Percentiles rank a stretch among this genome's conserved stretches.
Conservation (phyloP, 2,797 vertebrate species). For the Brachymystax lenok region DNA sequence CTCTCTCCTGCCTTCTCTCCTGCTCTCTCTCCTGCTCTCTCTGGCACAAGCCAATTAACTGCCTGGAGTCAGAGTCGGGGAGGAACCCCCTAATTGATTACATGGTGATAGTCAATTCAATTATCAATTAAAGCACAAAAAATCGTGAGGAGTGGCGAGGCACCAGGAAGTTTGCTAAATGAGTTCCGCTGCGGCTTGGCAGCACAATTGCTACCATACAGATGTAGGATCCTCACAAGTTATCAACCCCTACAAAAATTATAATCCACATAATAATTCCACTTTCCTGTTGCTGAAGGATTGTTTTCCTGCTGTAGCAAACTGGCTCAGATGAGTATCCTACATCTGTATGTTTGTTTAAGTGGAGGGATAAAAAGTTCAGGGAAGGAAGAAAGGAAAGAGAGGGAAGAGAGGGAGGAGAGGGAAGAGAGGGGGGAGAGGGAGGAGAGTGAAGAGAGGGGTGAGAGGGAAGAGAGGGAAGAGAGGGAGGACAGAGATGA, state of each 20-base stretch:
- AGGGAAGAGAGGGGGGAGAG: too few species aligned
- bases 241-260: too few species aligned
- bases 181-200: slow-evolving; percentile 50
- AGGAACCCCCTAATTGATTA: slow-evolving; percentile 76
- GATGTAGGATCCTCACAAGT: too few species aligned
- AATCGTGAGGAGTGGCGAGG: slow-evolving; percentile 42
- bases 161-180: slow-evolving; percentile 55
- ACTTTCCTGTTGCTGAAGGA: too few species aligned
- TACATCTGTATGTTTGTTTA: slow-evolving; percentile 54
- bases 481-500: too few species aligned
- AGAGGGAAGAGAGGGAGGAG: too few species aligned
- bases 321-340: too few species aligned
- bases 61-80: slow-evolving; percentile 61
- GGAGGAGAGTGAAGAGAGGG: too few species aligned
- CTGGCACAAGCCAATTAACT: slow-evolving; percentile 78
- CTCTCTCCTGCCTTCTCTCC: too few species aligned
- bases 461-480: too few species aligned
- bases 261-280: too few species aligned
- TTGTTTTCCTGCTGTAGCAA: too few species aligned
- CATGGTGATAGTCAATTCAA: slow-evolving; percentile 70
- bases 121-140: slow-evolving; percentile 73
- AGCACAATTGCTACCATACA: slow-evolving; percentile 29
- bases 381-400: slow-evolving; percentile 25
- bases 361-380: slow-evolving; percentile 47
- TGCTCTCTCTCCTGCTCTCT: slow-evolving; percentile 51